These are phyloP conservation scores for Epizoanthus stellaris DNA, from an alignment of 92 coral and sea anemone species.

Conservation along the genomic window DNA sequence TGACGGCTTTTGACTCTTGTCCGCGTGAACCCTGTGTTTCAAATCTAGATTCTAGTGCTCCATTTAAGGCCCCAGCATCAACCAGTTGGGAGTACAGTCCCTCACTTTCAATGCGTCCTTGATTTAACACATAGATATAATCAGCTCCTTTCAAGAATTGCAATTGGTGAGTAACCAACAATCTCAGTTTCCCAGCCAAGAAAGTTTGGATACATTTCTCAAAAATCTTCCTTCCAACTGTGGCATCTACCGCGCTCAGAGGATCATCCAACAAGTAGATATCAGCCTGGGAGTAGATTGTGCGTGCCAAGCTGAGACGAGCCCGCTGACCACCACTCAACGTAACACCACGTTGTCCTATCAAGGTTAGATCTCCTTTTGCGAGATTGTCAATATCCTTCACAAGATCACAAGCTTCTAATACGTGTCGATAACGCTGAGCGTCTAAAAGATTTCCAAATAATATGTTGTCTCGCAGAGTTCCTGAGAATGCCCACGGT, in stretches of 20 bases:
- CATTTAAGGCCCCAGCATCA: background rate
- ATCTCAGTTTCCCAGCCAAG: background rate
- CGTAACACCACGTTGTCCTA: slow-evolving; percentile 21
- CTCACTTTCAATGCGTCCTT: background rate
- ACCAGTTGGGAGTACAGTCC: background rate
- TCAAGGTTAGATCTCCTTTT: slow-evolving; percentile 1
- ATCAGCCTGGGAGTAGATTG: slow-evolving; percentile 9
- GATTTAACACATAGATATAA: slow-evolving; percentile 5
- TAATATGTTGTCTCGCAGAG: slow-evolving; percentile 6
- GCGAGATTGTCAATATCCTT: slow-evolving; percentile 18
- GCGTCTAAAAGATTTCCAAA: slow-evolving; percentile 9
- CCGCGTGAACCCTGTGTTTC: background rate
- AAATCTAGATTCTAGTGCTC: background rate
- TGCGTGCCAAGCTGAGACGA: slow-evolving; percentile 12
- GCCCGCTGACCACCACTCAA: slow-evolving; percentile 33
- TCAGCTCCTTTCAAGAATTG: slow-evolving; percentile 14
- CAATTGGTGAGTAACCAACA: slow-evolving; percentile 14
- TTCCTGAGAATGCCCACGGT: slow-evolving; percentile 30
- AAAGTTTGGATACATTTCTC: slow-evolving; percentile 13
- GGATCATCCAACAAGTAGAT: slow-evolving; percentile 25
- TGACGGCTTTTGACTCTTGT: background rate
- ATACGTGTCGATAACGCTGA: background rate
- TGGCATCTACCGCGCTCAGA: slow-evolving; percentile 18
- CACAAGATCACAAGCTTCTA: slow-evolving; percentile 27
- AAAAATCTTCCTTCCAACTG: slow-evolving; percentile 25